Conservation (phyloP, 2,888 invertebrate genomes). For the Ephialtes manifestator region DNA sequence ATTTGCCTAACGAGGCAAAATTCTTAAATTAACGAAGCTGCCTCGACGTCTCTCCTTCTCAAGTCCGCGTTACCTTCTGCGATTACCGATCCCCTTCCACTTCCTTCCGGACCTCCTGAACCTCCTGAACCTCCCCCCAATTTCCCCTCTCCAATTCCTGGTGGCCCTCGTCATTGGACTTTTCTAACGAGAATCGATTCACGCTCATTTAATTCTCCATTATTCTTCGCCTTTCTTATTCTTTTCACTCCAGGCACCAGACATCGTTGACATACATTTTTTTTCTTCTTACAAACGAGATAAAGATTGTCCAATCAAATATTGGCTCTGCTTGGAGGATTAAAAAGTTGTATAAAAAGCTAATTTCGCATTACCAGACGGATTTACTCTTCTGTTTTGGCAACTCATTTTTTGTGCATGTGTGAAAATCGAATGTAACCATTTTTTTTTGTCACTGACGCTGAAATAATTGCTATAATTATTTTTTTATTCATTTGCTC, state of each 20-base stretch:
- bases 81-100: conserved; percentile 62
- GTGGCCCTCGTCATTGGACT: conserved; percentile 59
- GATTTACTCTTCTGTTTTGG: neutral
- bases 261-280: conserved; percentile 51
- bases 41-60: conserved; percentile 46
- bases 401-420: neutral
- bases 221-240: conserved; percentile 66
- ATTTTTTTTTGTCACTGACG: neutral
- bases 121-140: conserved; percentile 12
- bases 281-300: conserved; percentile 40
- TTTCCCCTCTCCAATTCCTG: conserved; percentile 16
- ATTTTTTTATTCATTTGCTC: no score
- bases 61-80: conserved; percentile 46
- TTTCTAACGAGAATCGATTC: conserved; percentile 73
- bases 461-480: neutral
- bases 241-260: conserved; percentile 39
- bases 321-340: conserved; percentile 49
- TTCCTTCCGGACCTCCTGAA: conserved; percentile 37
- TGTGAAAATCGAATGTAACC: neutral
- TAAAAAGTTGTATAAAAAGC: conserved; percentile 19
- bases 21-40: conserved; percentile 83
- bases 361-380: neutral
- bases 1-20: conserved; percentile 85
- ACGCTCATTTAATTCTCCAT: conserved; percentile 73
- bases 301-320: conserved; percentile 64